Percentiles rank a stretch among this genome's conserved stretches.
These are phyloP conservation scores for Drosophila sordidapex DNA, from an alignment of 2,888 invertebrate species.

Conservation along the genomic window DNA sequence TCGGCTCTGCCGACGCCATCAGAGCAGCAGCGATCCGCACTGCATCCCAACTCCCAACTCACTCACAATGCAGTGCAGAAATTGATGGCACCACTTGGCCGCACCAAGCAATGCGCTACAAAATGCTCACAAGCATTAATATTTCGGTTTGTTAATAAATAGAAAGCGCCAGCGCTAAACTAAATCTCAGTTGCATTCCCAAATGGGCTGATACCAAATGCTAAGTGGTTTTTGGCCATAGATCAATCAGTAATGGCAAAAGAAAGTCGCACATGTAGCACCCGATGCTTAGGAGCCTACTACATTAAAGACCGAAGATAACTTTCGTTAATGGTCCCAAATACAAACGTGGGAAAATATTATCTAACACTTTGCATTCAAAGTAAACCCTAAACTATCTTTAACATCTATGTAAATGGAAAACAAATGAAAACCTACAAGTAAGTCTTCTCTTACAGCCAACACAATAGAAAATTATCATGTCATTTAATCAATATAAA, in stretches of 20 bases:
- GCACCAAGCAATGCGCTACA: constrained; percentile 62
- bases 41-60: constrained; percentile 36
- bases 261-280: constrained; percentile 53
- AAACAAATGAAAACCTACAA: background rate
- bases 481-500: background rate
- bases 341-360: constrained; percentile 48
- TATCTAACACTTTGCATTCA: constrained; percentile 14
- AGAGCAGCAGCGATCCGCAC: constrained; percentile 27
- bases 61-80: constrained; percentile 48
- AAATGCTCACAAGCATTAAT: constrained; percentile 32
- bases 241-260: constrained; percentile 67
- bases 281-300: constrained; percentile 14
- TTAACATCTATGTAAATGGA: background rate
- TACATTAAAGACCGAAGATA: constrained; percentile 24
- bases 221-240: constrained; percentile 55
- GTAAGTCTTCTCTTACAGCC: background rate
- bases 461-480: background rate
- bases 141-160: constrained; percentile 42
- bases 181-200: constrained; percentile 9
- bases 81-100: constrained; percentile 48
- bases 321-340: constrained; percentile 34
- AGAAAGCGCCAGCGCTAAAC: constrained; percentile 46
- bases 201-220: constrained; percentile 44
- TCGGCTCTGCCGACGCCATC: constrained; percentile 43
- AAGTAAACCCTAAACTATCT: background rate